A percentile compares a stretch with the other conserved stretches of the same genome.
Evolutionary conservation across 1,140 invertebrate species (phyloP).

Genomic region (Akabosia matsudoensis): DNA sequence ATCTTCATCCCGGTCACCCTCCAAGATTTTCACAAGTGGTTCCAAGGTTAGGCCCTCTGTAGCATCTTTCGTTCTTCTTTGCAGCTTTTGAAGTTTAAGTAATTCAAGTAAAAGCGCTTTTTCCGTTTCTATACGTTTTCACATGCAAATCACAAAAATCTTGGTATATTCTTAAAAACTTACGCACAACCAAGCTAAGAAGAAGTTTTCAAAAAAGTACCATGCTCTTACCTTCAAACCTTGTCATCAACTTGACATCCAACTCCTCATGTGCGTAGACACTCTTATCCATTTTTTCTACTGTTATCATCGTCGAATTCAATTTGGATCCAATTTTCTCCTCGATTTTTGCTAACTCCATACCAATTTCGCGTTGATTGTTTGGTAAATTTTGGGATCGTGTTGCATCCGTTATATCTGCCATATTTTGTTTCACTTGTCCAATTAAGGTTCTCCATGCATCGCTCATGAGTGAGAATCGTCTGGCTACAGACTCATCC

Average conservation of each 20-base stretch:
- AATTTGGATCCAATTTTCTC: not conserved
- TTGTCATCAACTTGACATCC: not conserved
- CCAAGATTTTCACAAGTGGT: constrained; percentile 18
- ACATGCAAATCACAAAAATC: not conserved
- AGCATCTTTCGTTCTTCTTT: not conserved
- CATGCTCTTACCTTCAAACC: not conserved
- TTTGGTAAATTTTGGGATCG: too few relatives aligned
- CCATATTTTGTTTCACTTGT: not conserved
- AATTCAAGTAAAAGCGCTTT: not conserved
- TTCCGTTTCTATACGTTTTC: not conserved
- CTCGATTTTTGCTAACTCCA: not conserved
- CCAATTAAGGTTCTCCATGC: not conserved
- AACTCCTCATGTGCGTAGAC: not conserved
- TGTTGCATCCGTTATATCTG: not conserved
- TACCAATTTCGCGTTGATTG: not conserved
- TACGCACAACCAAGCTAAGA: too few relatives aligned
- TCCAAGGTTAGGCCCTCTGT: not conserved
- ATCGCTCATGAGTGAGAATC: constrained; percentile 2
- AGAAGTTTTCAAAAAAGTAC: too few relatives aligned
- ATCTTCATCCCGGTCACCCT: constrained; percentile 25
- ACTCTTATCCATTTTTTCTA: not conserved
- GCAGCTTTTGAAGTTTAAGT: not conserved
- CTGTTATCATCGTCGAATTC: not conserved
- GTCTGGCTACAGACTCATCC: not conserved
- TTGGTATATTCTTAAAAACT: too few relatives aligned